Evolutionary conservation across 2,113 vertebrate species (phyloP).

Genomic region (Orthonyx spaldingii): DNA sequence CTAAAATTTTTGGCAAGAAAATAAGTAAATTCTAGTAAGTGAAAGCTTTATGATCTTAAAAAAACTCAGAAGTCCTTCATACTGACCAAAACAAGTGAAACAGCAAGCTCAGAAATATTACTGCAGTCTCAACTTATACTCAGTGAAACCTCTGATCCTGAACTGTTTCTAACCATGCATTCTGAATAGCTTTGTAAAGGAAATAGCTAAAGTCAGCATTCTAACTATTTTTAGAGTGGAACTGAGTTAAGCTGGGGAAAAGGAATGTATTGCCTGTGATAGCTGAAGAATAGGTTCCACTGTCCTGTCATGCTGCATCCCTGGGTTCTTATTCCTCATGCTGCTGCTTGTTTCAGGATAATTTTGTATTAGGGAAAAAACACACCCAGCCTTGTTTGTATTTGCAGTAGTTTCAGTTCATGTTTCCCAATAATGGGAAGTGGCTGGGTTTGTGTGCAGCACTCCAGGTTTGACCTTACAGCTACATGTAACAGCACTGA

Average conservation of each 20-base stretch:
- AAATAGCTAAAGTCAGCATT: background rate
- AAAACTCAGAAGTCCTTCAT: background rate
- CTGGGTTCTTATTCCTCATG: background rate
- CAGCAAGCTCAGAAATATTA: background rate
- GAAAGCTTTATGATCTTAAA: background rate
- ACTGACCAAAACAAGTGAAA: background rate
- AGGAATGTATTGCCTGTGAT: background rate
- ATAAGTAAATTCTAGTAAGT: background rate
- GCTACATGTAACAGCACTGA: background rate
- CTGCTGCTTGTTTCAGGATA: background rate
- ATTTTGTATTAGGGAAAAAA: background rate
- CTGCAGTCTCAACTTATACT: background rate
- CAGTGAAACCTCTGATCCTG: background rate
- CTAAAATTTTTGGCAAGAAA: background rate
- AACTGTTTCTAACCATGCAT: background rate
- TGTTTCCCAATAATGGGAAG: background rate
- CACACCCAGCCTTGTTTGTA: background rate
- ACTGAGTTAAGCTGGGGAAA: background rate
- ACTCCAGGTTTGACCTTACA: background rate
- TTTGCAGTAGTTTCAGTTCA: background rate
- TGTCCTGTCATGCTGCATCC: background rate
- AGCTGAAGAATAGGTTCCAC: background rate
- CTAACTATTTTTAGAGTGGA: constrained; percentile 24
- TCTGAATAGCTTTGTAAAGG: background rate
- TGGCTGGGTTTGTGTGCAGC: background rate